phyloP scores from a whole-genome alignment of 2,888 invertebrate species.

The Pimpla rufipes region DNA sequence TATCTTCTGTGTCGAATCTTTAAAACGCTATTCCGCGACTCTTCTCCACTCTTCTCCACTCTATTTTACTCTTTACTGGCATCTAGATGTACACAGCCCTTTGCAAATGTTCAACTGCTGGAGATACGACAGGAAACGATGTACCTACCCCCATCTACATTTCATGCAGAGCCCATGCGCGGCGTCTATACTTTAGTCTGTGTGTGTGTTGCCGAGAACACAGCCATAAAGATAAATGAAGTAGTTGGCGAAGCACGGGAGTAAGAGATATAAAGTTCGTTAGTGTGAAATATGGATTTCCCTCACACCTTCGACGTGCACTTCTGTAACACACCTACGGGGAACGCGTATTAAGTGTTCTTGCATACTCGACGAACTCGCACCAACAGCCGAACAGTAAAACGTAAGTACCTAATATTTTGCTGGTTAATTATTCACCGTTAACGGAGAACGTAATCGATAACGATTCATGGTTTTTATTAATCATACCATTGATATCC shows the following conservation, averaged over 20 bases:
- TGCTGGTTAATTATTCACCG: conserved; percentile 8
- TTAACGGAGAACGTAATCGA: neutral
- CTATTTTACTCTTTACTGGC: conserved; percentile 9
- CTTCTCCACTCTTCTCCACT: conserved; percentile 10
- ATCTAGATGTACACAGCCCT: conserved; percentile 8
- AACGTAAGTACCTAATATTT: conserved; percentile 14
- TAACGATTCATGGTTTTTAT: no score
- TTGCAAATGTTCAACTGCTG: conserved; percentile 37
- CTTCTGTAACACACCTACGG: neutral
- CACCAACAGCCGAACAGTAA: neutral
- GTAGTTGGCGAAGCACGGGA: conserved; percentile 37
- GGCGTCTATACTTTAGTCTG: neutral
- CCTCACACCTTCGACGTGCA: conserved; percentile 17
- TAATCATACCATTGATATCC: no score
- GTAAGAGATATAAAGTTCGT: conserved; percentile 57
- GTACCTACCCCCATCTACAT: conserved; percentile 19
- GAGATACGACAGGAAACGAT: conserved; percentile 50
- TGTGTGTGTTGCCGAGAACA: conserved; percentile 36
- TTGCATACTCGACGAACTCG: conserved; percentile 1
- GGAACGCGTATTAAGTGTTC: neutral
- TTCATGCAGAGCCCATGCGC: conserved; percentile 17
- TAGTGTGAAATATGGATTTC: conserved; percentile 59
- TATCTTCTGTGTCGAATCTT: conserved; percentile 29
- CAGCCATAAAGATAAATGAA: conserved; percentile 59
- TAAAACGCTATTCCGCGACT: conserved; percentile 43